Evolutionary conservation across 2,113 vertebrate species (phyloP).

Genomic region (Oxyura jamaicensis): DNA sequence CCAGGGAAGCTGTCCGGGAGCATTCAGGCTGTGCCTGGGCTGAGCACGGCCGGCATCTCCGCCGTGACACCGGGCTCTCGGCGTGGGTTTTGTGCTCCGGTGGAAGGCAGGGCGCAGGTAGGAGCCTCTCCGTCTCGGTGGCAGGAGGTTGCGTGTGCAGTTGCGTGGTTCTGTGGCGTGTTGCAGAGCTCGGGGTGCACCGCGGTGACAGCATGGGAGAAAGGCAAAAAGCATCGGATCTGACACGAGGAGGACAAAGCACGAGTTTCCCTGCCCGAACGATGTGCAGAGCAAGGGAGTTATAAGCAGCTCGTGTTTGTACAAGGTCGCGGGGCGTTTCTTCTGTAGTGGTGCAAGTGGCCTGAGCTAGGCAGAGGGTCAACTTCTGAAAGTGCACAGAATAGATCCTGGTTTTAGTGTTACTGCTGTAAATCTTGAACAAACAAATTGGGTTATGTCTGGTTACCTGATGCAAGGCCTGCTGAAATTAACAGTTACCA

Average conservation of each 20-base stretch:
- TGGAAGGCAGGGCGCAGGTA: neutral
- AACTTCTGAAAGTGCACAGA: neutral
- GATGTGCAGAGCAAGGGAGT: neutral
- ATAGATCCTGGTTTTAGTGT: neutral
- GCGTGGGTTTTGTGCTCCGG: too few species aligned
- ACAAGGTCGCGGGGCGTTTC: neutral
- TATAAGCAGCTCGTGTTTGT: neutral
- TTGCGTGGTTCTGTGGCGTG: fast-evolving
- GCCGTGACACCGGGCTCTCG: neutral
- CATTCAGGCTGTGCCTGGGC: neutral
- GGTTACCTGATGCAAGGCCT: neutral
- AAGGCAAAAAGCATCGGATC: neutral
- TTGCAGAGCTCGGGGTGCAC: neutral
- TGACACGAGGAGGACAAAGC: fast-evolving
- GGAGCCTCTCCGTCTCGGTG: neutral
- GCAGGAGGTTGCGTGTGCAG: neutral
- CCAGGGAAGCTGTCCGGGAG: too few species aligned
- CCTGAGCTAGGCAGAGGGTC: neutral
- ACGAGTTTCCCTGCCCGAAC: neutral
- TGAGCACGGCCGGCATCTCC: fast-evolving
- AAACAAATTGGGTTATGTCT: neutral
- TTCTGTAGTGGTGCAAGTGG: fast-evolving
- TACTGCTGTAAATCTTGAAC: neutral
- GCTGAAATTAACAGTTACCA: neutral
- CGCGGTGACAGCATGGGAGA: neutral